Percentiles rank a stretch among this genome's conserved stretches.
Evolutionary conservation across 2,888 invertebrate species (phyloP).

Genomic region (Eupelmus urozonus): DNA sequence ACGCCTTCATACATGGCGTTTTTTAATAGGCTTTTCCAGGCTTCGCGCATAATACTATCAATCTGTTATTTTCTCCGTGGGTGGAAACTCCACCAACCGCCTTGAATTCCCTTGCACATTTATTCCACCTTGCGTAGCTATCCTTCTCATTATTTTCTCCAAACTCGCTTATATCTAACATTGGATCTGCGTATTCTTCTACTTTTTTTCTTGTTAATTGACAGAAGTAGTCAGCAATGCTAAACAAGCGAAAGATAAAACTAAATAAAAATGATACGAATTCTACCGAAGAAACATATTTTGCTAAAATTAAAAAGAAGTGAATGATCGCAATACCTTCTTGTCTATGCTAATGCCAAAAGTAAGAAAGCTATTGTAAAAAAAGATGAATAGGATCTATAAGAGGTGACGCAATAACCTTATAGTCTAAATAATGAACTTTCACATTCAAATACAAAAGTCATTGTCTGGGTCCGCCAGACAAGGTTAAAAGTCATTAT

Average conservation of each 20-base stretch:
- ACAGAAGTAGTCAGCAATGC: background rate
- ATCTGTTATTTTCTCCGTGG: conserved; percentile 59
- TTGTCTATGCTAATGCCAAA: no score
- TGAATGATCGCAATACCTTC: no score
- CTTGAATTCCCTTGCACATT: conserved; percentile 38
- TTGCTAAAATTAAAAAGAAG: no score
- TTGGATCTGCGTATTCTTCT: conserved; percentile 21
- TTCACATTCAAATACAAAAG: conserved; percentile 39
- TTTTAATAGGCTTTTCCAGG: conserved; percentile 49
- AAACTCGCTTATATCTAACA: conserved; percentile 28
- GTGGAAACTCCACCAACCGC: conserved; percentile 50
- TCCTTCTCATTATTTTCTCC: conserved; percentile 41
- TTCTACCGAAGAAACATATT: no score
- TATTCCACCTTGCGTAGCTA: conserved; percentile 21
- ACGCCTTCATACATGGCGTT: conserved; percentile 26
- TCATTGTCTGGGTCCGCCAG: conserved; percentile 9
- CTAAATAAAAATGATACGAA: no score
- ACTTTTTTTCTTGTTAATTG: conserved; percentile 26
- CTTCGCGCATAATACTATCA: conserved; percentile 56
- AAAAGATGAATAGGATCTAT: background rate
- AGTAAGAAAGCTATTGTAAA: no score
- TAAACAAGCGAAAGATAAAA: conserved; percentile 4
- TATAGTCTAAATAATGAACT: conserved; percentile 22
- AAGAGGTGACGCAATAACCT: conserved; percentile 7
- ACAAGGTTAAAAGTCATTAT: conserved; percentile 34